Evolutionary conservation across 2,113 vertebrate species (phyloP), one percentile per base, ranked within the genome.

Genomic region (Capra hircus): DNA sequence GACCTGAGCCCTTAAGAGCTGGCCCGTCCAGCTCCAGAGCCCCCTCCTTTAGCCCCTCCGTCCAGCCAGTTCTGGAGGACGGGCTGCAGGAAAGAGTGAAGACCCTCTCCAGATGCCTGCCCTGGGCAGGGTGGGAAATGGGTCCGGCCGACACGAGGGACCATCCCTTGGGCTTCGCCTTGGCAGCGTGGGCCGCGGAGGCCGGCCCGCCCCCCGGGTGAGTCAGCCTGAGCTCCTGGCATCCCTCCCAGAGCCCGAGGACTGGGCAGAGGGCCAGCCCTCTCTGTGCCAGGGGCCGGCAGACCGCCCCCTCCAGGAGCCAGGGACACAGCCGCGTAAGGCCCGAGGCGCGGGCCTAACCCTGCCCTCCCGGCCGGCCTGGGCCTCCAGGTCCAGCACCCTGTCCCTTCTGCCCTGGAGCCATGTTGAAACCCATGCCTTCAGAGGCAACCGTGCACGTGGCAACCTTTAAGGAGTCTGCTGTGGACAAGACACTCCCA

Each of bases 231-330:
- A 62, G 77, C 71, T 67, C n/a, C 53, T 97, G 92, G 96, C 94
- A 12, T 28, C 60, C 83, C 85, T 96, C 95, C 97, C 80, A 3
- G 82, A 95, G 94, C 74, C 90, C 36, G 30, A 48, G 94, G 64
- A 62, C 98, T 36, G 53, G 96, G 98, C 94, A 1, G 60, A 64
- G 48, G 52, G 95, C 97, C 98, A 98, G 94, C 36, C 81, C 91
- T 67, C 25, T 82, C 94, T 30, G 48, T 67, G 95, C 96, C 98
- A 97, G 94, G 48, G 83, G 86, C 95, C 94, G 13, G 12, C 0
- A 2, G 95, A 88, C 96, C 89, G 83, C 92, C 91, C 88, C 80
- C 92, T 80, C 95, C 40, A 19, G 92, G 96, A 97, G 95, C 96
- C 10, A 0, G n/a, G 48, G 95, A 93, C 16, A 83, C 93, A 91